Base-by-base conservation (phyloP, 2,797 vertebrate species). In the Silurus aristotelis region DNA sequence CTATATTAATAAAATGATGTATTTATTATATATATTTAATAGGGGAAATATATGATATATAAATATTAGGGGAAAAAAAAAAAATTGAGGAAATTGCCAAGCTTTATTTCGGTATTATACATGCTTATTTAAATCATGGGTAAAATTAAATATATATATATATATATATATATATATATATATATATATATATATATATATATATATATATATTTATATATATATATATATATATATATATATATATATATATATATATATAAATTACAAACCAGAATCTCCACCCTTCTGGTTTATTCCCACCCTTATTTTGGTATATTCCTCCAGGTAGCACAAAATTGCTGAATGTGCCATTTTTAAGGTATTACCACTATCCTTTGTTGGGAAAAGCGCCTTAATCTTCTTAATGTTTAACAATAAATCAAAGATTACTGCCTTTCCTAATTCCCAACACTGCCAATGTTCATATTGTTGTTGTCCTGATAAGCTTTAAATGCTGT, bases 381-480 rank as follows among this genome's bases (percentile, higher is more conserved):
- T 92, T 91, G 87, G 93, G 93, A 93, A 93, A 94, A 95, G 95
- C 93, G 92, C 90, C 87, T 91, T 94, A 95, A 96, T 95, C 94
- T 91, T 88, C 92, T 94, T 94, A 93, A 93, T 83, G 91, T 95
- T 92, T 92, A 92, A 91, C 90, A 94, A 95, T 95, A 94, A 95
- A 94, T 91, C 87, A 91, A 92, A 94, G 93, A 94, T 95, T 94
- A 95, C 89, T 89, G 83, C 92, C 91, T 93, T 94, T 92, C 67
- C 89, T 90, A 87, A 92, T 91, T 84, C 77, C 85, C 84, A 71
- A 63, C 13, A 89, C 87, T 78, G 87, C 92, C 90, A 89, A 82
- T 89, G 91, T 85, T 91, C 90, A 90, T 91, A 91, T 90, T 91
- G 88, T 90, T 87, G 61, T 75, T 58, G 52, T 60, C 27, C 12